Evolutionary conservation across 2,797 vertebrate genomes (phyloP).

Genomic region (Acrocephalus scirpaceus): DNA sequence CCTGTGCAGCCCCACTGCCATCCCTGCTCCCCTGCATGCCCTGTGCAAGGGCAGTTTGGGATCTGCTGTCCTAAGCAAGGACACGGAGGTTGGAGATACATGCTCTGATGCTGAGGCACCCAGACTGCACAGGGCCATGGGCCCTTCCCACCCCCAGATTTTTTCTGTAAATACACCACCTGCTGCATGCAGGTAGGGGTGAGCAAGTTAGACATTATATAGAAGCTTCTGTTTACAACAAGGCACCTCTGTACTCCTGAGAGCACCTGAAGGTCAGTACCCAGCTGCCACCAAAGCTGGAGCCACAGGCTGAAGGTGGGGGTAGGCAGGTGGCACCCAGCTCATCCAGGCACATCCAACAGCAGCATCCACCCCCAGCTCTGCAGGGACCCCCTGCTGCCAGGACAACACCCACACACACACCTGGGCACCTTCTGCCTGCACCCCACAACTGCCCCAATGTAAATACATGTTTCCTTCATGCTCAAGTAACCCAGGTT

Average conservation of each 20-base stretch:
- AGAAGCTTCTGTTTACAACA: neutral
- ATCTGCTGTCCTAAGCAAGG: neutral
- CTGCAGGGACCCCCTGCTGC: rapidly evolving
- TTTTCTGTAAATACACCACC: neutral
- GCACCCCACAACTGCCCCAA: rapidly evolving
- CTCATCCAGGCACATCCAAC: neutral
- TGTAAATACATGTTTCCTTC: neutral
- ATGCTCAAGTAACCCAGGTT: neutral
- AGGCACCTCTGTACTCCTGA: neutral
- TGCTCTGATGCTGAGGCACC: rapidly evolving
- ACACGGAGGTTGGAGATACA: rapidly evolving
- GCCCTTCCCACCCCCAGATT: rapidly evolving
- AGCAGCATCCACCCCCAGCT: neutral
- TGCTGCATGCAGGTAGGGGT: neutral
- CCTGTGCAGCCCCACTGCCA: rapidly evolving
- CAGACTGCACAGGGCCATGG: neutral
- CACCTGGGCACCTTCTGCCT: neutral
- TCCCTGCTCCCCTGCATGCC: neutral
- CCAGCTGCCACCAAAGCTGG: rapidly evolving
- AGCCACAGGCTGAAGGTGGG: rapidly evolving
- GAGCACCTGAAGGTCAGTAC: neutral
- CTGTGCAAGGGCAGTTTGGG: rapidly evolving
- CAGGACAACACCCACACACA: too few relatives aligned
- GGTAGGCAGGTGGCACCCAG: neutral
- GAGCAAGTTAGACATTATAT: rapidly evolving